Conservation (phyloP, 2,113 vertebrate genomes). For the Formicarius rufipectus region DNA sequence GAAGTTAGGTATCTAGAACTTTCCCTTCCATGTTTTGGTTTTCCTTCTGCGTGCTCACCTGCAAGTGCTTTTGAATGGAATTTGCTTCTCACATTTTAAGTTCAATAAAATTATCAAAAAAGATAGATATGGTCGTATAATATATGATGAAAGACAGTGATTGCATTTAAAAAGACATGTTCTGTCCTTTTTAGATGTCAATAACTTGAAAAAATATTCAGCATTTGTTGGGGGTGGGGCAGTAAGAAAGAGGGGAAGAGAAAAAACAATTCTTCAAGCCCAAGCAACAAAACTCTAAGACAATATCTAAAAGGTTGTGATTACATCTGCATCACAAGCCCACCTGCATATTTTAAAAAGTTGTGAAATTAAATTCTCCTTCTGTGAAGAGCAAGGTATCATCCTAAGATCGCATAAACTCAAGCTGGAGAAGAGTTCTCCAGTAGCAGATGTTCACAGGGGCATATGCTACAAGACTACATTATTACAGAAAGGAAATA, state of each 20-base stretch:
- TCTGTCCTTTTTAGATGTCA: neutral
- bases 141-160: neutral
- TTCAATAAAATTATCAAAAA: neutral
- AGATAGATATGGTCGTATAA: neutral
- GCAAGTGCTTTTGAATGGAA: neutral
- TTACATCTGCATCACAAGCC: neutral
- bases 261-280: neutral
- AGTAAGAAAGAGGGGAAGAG: rapidly evolving
- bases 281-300: neutral
- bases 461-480: neutral
- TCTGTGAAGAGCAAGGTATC: neutral
- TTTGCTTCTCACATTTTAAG: neutral
- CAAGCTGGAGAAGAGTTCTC: neutral
- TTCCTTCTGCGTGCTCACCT: neutral
- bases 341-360: neutral
- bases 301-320: neutral
- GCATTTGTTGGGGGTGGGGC: rapidly evolving
- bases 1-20: neutral
- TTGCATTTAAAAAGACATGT: neutral
- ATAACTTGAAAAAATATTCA: neutral
- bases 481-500: neutral
- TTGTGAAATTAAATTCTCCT: neutral
- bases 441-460: neutral
- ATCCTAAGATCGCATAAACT: neutral
- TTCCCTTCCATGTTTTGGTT: neutral